Conservation (phyloP, 1,140 invertebrate species). For the Cydia splendana region DNA sequence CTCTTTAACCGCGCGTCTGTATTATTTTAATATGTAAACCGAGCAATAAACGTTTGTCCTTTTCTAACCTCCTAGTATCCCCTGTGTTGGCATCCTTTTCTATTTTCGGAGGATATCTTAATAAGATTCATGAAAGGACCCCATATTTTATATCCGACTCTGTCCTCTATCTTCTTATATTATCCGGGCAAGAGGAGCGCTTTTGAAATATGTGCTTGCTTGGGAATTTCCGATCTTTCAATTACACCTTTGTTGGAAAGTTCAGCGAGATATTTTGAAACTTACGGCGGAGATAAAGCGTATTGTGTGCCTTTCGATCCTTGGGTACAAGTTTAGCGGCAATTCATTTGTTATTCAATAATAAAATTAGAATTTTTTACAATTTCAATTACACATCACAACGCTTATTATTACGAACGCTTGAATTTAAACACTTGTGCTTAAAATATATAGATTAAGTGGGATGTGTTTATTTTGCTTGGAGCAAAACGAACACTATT, state of each 20-base stretch:
- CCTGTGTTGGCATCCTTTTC: constrained; percentile 52
- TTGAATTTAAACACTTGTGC: too few species aligned
- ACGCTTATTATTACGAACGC: too few species aligned
- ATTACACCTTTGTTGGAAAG: constrained; percentile 72
- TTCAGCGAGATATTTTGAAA: constrained; percentile 62
- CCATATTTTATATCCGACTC: constrained; percentile 85
- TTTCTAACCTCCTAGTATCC: constrained; percentile 34
- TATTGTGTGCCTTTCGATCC: background rate
- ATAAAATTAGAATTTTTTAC: background rate
- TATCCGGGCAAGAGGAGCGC: constrained; percentile 74
- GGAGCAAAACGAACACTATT: too few species aligned
- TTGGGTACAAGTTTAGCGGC: background rate
- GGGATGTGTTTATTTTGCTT: too few species aligned
- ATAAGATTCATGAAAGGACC: constrained; percentile 87
- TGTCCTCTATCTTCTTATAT: constrained; percentile 81
- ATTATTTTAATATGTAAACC: constrained; percentile 79
- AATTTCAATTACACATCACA: too few species aligned
- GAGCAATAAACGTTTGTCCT: constrained; percentile 48
- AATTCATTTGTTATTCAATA: background rate
- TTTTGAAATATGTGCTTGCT: constrained; percentile 79
- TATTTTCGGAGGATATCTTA: constrained; percentile 83
- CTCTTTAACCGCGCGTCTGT: constrained; percentile 73
- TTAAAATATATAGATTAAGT: too few species aligned
- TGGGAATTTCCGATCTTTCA: constrained; percentile 78
- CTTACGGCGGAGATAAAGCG: constrained; percentile 38